A percentile compares a stretch with the other conserved stretches of the same genome.
Evolutionary conservation across 2,113 vertebrate genomes (phyloP).

Genomic region (Phyllopteryx taeniolatus): DNA sequence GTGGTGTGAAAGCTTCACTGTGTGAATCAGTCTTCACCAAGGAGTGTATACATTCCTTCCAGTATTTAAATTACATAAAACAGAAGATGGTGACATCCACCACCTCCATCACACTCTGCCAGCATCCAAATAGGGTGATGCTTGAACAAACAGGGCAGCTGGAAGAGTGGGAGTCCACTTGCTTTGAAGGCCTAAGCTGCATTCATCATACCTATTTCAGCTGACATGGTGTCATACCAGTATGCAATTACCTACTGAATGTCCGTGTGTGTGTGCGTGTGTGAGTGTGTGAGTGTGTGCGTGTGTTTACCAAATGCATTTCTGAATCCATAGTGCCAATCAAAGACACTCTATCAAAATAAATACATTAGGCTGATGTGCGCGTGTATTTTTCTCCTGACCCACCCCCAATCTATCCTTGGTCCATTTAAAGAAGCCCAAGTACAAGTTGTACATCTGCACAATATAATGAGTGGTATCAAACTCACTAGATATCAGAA

Average conservation of each 20-base stretch:
- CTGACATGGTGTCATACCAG: slow-evolving; percentile 44
- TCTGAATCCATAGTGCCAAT: slow-evolving; percentile 3
- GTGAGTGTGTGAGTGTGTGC: neutral
- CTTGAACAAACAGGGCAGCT: slow-evolving; percentile 60
- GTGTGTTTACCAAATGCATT: slow-evolving; percentile 11
- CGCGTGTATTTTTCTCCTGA: neutral
- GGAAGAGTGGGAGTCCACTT: slow-evolving; percentile 62
- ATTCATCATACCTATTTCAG: slow-evolving; percentile 56
- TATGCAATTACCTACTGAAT: slow-evolving; percentile 48
- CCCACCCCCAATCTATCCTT: neutral
- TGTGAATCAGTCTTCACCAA: slow-evolving; percentile 51
- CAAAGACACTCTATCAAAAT: slow-evolving; percentile 3
- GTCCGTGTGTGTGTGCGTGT: slow-evolving; percentile 3
- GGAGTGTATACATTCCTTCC: slow-evolving; percentile 14
- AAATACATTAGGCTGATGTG: neutral
- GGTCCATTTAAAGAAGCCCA: neutral
- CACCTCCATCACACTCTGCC: slow-evolving; percentile 54
- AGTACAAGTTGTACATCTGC: neutral
- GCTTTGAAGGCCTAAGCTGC: slow-evolving; percentile 58
- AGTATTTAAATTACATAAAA: slow-evolving; percentile 37
- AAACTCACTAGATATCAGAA: neutral
- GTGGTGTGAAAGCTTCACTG: slow-evolving; percentile 41
- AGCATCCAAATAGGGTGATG: slow-evolving; percentile 55
- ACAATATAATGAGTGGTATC: neutral
- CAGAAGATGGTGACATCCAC: slow-evolving; percentile 35